These are phyloP conservation scores for Myotis brandtii DNA, from an alignment of 2,113 vertebrate species.

Conservation along the genomic window DNA sequence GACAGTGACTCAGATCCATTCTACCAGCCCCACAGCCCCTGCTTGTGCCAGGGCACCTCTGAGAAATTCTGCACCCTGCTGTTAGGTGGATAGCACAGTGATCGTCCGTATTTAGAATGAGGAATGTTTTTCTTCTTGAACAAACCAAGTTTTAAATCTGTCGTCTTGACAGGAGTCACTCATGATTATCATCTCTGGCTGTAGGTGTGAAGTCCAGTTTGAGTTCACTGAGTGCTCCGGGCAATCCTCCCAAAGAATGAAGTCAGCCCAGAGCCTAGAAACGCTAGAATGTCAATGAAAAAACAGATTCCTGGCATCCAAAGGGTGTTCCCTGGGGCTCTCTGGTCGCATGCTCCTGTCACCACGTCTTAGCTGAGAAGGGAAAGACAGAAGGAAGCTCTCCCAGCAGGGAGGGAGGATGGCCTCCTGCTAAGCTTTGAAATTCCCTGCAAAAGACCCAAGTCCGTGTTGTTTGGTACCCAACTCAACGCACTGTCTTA, in stretches of 20 bases:
- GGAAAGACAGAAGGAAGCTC: neutral
- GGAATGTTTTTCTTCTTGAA: neutral
- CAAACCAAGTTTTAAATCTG: constrained; percentile 38
- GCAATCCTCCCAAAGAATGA: neutral
- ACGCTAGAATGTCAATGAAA: neutral
- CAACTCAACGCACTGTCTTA: neutral
- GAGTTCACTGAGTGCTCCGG: neutral
- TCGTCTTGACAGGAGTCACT: constrained; percentile 44
- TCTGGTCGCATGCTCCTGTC: neutral
- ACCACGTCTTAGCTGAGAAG: neutral
- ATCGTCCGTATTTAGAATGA: neutral
- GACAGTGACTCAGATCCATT: neutral
- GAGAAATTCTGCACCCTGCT: neutral
- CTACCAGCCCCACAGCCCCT: neutral
- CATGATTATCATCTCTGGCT: constrained; percentile 54
- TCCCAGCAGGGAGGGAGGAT: neutral
- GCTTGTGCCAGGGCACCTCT: neutral
- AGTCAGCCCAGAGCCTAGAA: constrained; percentile 13
- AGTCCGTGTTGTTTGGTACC: neutral
- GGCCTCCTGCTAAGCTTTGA: neutral
- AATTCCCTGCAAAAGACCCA: neutral
- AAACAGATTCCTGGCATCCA: constrained; percentile 48
- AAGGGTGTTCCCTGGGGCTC: constrained; percentile 4
- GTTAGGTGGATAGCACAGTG: neutral
- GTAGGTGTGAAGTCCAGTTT: constrained; percentile 57